These are phyloP conservation scores for Cebus imitator DNA, from an alignment of 2,113 vertebrate species.

Conservation along the genomic window DNA sequence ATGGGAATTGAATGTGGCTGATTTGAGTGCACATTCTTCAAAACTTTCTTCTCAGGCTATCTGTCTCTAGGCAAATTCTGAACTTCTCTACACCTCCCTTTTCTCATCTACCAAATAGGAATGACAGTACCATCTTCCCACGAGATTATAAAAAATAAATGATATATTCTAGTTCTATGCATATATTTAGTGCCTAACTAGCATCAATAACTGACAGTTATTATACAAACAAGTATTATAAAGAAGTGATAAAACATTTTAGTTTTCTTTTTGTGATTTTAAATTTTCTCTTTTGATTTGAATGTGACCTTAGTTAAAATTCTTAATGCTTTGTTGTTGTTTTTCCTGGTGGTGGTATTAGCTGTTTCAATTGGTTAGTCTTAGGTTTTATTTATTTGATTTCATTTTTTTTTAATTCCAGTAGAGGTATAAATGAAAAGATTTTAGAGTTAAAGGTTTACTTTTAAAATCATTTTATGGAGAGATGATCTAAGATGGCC, in stretches of 20 bases:
- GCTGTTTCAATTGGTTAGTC: neutral
- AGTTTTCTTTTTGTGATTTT: neutral
- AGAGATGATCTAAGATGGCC: no score
- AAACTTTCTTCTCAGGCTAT: neutral
- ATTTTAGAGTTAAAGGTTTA: neutral
- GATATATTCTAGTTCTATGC: neutral
- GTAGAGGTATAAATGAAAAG: neutral
- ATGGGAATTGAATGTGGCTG: neutral
- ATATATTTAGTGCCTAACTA: neutral
- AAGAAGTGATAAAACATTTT: neutral
- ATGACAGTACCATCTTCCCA: neutral
- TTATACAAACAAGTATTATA: neutral
- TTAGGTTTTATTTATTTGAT: neutral
- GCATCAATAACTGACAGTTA: neutral
- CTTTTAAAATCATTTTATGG: neutral
- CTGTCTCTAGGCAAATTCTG: neutral
- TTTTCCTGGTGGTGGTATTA: neutral
- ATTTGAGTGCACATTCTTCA: neutral
- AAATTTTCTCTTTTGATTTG: neutral
- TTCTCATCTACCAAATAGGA: neutral
- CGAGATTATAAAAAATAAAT: neutral
- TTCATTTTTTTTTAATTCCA: neutral
- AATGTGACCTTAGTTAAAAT: neutral
- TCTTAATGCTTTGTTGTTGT: neutral
- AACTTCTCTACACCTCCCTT: neutral